Base-by-base conservation (phyloP, 2,888 invertebrate genomes). In the Punctoribates punctum region DNA sequence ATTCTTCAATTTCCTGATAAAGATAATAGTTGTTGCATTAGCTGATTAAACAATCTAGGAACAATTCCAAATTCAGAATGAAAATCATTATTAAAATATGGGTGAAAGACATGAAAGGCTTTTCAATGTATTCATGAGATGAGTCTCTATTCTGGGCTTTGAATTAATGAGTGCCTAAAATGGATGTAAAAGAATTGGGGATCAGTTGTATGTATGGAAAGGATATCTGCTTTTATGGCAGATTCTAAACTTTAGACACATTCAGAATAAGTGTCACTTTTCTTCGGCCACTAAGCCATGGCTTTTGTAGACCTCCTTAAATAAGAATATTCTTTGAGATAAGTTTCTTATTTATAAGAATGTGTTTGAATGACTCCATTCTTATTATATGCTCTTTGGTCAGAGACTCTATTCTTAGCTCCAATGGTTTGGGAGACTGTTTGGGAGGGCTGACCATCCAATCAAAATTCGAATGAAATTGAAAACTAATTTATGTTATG, bases 231-330 rank as follows among this genome's bases (percentile, higher is more conserved):
- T 42, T 42, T 42, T 42, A 42, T 42, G 13, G 42, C 51, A 20
- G n/a, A 20, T n/a, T 20, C 51, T 51, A 51, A 51, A 51, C 6
- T 51, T 62, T 15, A 62, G 62, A 62, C 27, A 62, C 27, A 62
- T 62, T 62, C 20, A 27, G 62, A 62, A 17, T 62, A 25, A 62
- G 20, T 51, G 51, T 51, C 27, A 62, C 62, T 27, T 27, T 60
- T 62, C 17, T 29, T 62, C 17, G 25, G 27, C 62, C 62, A 25
- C 62, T 62, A 62, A 62, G 62, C 27, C 29, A 15, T 20, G 4
- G 51, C 2, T 20, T 34, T 51, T 51, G 51, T 9, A 51, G n/a
- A n/a, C 51, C 5, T 20, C 20, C 51, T 51, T 51, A 20, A 51
- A 51, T 20, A 20, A 20, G 20, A 20, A 51, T 51, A 51, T 51